Percentiles rank a stretch among this genome's conserved stretches.
These are phyloP conservation scores for Elanus axillaris DNA, from an alignment of 2,113 vertebrate species.

Conservation along the genomic window DNA sequence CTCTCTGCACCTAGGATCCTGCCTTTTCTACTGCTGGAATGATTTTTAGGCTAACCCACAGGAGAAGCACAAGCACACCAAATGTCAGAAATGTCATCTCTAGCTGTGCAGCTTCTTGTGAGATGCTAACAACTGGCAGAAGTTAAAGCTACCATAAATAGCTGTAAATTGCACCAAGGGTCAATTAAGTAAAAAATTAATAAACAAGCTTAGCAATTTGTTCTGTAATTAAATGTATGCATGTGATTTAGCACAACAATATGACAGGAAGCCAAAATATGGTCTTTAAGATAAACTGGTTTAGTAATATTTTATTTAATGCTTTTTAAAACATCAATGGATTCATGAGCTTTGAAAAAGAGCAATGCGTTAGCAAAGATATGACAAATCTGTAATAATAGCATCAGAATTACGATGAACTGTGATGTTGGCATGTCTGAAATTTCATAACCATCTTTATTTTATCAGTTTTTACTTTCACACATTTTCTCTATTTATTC, in stretches of 20 bases:
- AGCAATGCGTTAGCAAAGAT: background rate
- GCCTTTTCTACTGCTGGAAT: background rate
- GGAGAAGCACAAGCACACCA: background rate
- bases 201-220: background rate
- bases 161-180: background rate
- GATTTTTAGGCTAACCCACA: background rate
- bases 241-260: background rate
- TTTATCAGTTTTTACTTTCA: background rate
- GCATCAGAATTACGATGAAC: background rate
- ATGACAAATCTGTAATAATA: background rate
- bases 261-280: background rate
- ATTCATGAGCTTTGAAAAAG: constrained; percentile 13
- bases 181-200: background rate
- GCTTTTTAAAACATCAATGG: background rate
- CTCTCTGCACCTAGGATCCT: background rate
- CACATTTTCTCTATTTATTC: background rate
- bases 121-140: background rate
- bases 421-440: background rate
- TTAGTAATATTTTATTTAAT: background rate
- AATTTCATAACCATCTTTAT: background rate
- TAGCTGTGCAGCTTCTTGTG: accelerated
- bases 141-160: background rate
- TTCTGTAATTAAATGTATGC: background rate
- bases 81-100: background rate
- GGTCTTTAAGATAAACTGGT: background rate